Evolutionary conservation across 2,888 invertebrate species (phyloP), one percentile per base, ranked within the genome.

Genomic region (Sceliomorpha sp.): DNA sequence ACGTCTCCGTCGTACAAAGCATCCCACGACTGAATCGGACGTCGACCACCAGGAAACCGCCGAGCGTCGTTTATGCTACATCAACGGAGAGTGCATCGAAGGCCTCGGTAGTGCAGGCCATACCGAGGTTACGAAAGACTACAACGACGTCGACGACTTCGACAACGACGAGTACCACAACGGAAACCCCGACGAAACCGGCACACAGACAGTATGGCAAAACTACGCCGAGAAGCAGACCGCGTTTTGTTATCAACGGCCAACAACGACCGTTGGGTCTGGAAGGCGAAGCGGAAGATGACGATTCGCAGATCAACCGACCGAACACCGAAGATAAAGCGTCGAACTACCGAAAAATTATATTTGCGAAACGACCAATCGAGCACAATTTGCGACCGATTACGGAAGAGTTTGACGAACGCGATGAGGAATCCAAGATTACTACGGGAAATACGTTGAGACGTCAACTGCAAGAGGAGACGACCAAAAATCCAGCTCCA

Each of bases 41-140:
- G 27, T 89, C 88, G 20, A 85, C 90, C 0, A 92, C 92, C 0
- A 90, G 91, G 74, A 86, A 78, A 60, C 81, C 84, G 1, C 80
- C 86, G 1, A 77, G 24, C 34, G 60, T 79, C 9, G 70, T 79
- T 1, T 85, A 82, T 40, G 73, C 83, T 0, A 86, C 90, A 0
- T 91, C 92, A 0, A 90, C 90, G 0, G 89, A 91, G 72, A 88
- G 90, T 7, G 90, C 92, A 0, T 91, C 91, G 0, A 90, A 91
- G 74, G 90, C 92, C 0, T 91, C 91, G 1, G 92, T 91, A 0
- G 92, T 93, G n/a, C 93, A 93, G 80, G 88, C 92, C 6, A 92
- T 93, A 73, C 92, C 93, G 0, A 89, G 91, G 77, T 89, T 91
- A 51, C 89, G 92, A 72, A 86, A 88, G 17, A 75, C 78, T 2